Base-by-base conservation (phyloP, 2,797 vertebrate genomes). In the Gymnopithys bicolor region DNA sequence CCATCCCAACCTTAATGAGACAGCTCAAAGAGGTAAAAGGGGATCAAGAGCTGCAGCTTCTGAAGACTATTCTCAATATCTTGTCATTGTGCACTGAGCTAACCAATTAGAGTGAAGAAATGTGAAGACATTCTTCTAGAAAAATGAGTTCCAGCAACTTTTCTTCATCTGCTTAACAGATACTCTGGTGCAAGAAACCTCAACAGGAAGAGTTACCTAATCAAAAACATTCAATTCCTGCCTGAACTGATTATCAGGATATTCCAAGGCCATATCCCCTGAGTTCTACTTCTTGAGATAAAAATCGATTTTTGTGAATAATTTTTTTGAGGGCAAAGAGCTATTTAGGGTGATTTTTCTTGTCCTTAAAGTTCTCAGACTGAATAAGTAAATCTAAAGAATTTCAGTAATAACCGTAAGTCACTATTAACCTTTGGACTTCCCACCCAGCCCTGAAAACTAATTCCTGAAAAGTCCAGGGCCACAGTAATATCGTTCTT, bases 91-190 rank as follows among this genome's bases (percentile, higher is more conserved):
- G 58, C 37, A 68, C 21, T 46, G n/a, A 89, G 60, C 70, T 82
- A 91, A 85, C 30, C 87, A 93, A 62, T 58, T 74, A 84, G 63
- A 82, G 81, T 19, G 23, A 85, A 92, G 58, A 95, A 94, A 85
- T 37, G 22, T 41, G 63, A 84, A 91, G 73, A 63, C 78, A 60
- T 9, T 78, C 14, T 70, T n/a, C 19, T 35, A 39, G 32, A 55
- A 92, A 89, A 92, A 92, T 75, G 22, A 87, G 27, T 93, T 92
- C 64, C 90, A 95, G 93, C 51, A 80, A 66, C 56, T 85, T 93
- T 82, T 75, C 48, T 84, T 95, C 81, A 92, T 75, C 64, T 89
- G 89, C n/a, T 74, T 83, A 83, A 78, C 81, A 95, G 87, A 84
- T 11, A 74, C 16, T 33, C 19, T 30, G 21, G 17, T 59, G 69